phyloP scores from a whole-genome alignment of 1,140 invertebrate genomes.

The Anastatus disparis region DNA sequence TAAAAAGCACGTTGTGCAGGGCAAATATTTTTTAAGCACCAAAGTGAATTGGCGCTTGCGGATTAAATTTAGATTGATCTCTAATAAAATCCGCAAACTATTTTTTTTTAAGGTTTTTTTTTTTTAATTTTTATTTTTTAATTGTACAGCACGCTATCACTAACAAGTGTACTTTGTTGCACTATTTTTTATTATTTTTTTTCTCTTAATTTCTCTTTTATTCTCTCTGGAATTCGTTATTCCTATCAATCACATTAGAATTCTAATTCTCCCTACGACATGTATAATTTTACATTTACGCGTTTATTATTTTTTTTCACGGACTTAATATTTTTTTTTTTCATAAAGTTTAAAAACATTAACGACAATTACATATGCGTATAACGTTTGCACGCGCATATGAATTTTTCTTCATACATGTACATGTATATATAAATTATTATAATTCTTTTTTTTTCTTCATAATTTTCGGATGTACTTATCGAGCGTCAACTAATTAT shows the following conservation, averaged over 20 bases:
- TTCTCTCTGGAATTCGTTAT: constrained; percentile 18
- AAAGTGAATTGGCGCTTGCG: constrained; percentile 2
- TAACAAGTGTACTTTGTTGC: constrained; percentile 17
- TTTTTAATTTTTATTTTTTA: too few relatives aligned
- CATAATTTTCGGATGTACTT: background rate
- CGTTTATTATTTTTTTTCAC: constrained; percentile 35
- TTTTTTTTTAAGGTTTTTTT: too few relatives aligned
- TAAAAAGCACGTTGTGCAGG: background rate
- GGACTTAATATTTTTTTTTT: too few relatives aligned
- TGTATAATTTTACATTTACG: constrained; percentile 25
- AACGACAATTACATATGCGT: constrained; percentile 56
- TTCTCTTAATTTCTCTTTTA: constrained; percentile 23
- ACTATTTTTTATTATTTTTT: background rate
- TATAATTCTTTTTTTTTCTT: constrained; percentile 6
- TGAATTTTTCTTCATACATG: constrained; percentile 17
- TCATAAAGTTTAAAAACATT: constrained; percentile 63
- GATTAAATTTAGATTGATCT: background rate
- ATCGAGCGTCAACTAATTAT: constrained; percentile 10
- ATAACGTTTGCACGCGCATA: constrained; percentile 43
- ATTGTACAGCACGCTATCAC: constrained; percentile 1
- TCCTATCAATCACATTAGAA: constrained; percentile 29
- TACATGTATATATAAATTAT: constrained; percentile 34
- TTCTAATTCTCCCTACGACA: constrained; percentile 15
- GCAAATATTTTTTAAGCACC: background rate
- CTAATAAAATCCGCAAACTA: background rate